Base-by-base conservation (phyloP, 2,797 vertebrate genomes). In the Arnoldichthys spilopterus region DNA sequence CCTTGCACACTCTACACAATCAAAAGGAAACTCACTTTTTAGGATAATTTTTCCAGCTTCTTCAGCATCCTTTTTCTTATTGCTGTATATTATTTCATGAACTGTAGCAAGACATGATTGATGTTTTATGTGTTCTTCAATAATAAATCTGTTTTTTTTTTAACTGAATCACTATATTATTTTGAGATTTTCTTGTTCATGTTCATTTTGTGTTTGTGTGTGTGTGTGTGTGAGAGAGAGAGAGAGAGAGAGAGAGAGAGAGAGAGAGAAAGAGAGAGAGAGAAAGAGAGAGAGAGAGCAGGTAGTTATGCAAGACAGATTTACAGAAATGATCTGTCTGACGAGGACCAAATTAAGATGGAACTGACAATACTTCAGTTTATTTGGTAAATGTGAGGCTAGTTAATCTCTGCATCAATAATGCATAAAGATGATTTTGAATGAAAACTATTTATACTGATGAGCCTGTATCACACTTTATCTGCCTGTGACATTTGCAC, bases 111-210 rank as follows among this genome's bases (percentile, higher is more conserved):
- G 12, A 28, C 66, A 45, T 67, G 63, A 56, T 73, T 67, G 16
- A 78, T 78, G 56, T 79, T 51, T 72, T 74, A 75, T 63, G 63
- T 80, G 13, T 62, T 74, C 26, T 37, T 58, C 22, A 34, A 49
- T 72, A 85, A 85, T 83, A 85, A 85, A 85, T 72, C 28, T 77
- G 45, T 72, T 82, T 81, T 56, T 47, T 34, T 62, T 74, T 64
- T 26, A 18, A 75, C 54, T 43, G 45, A 54, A 63, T 74, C 51
- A 54, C 59, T 58, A 72, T 71, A 61, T 73, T 82, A 72, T 54
- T 73, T 54, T 73, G 49, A 71, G 59, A 66, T 70, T 59, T 15
- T 59, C 51, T 53, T 40, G 22, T 79, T 6, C 53, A 73, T 77
- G 73, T 71, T 70, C 30, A 62, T 70, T 32, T 2, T 32, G 62